These are phyloP conservation scores for Amblyopsis rosae DNA, from an alignment of 2,113 vertebrate species.

Conservation along the genomic window DNA sequence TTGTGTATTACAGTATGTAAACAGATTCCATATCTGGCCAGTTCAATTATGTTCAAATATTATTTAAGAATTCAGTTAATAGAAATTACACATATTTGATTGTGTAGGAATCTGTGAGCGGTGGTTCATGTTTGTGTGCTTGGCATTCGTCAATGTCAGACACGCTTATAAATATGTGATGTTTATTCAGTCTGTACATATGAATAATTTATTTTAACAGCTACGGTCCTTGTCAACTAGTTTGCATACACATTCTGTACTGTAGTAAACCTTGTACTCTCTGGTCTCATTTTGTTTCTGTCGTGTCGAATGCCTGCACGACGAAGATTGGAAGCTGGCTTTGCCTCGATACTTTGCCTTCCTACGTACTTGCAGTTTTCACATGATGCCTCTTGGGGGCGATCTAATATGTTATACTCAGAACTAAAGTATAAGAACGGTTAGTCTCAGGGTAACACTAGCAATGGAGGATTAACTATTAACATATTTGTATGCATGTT, in stretches of 20 bases:
- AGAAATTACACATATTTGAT: too few species aligned
- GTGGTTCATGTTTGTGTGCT: too few species aligned
- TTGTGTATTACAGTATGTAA: not conserved
- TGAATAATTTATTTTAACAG: not conserved
- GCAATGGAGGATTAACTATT: too few species aligned
- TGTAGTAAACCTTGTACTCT: not conserved
- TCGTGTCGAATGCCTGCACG: not conserved
- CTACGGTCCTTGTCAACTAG: not conserved
- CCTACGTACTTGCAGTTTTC: not conserved
- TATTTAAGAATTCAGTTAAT: too few species aligned
- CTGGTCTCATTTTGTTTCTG: not conserved
- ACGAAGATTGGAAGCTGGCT: not conserved
- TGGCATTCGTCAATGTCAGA: too few species aligned
- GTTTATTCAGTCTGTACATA: not conserved
- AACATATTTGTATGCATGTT: too few species aligned
- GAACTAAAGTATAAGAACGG: too few species aligned
- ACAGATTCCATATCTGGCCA: too few species aligned
- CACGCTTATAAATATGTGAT: too few species aligned
- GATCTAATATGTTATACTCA: not conserved
- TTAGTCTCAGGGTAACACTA: too few species aligned
- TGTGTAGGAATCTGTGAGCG: too few species aligned
- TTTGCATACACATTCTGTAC: not conserved
- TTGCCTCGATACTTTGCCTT: not conserved
- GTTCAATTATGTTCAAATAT: too few species aligned
- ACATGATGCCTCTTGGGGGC: not conserved